Evolutionary conservation across 2,888 invertebrate genomes (phyloP).

Genomic region (Pollenia labialis): DNA sequence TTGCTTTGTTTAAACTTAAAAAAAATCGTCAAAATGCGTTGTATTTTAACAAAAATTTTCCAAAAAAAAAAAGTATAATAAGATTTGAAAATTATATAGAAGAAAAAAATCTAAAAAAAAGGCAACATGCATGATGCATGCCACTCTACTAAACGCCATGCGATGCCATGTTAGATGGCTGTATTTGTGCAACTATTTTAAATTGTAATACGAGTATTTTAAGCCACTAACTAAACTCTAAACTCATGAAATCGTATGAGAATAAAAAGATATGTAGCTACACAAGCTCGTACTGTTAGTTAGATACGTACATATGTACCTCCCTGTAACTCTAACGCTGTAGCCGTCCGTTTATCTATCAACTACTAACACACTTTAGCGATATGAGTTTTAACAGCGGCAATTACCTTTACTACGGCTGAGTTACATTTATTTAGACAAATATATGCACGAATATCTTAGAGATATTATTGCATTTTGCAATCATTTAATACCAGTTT

Average conservation of each 20-base stretch:
- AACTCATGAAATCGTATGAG: slow-evolving; percentile 5
- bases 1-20: neutral
- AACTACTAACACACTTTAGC: slow-evolving; percentile 68
- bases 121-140: slow-evolving; percentile 36
- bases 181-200: slow-evolving; percentile 12
- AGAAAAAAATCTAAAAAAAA: slow-evolving; percentile 4
- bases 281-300: slow-evolving; percentile 19
- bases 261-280: slow-evolving; percentile 26
- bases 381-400: slow-evolving; percentile 15
- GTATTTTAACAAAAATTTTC: neutral
- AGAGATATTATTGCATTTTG: slow-evolving; percentile 68
- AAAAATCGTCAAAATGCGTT: neutral
- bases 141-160: neutral
- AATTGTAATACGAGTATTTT: slow-evolving; percentile 40
- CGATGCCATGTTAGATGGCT: neutral
- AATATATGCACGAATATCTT: neutral
- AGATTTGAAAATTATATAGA: neutral
- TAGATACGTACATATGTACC: neutral
- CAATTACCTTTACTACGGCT: slow-evolving; percentile 40
- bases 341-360: slow-evolving; percentile 22
- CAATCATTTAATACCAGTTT: slow-evolving; percentile 73
- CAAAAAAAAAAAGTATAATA: slow-evolving; percentile 25
- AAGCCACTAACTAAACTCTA: slow-evolving; percentile 48
- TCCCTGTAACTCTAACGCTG: slow-evolving; percentile 13
- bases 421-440: neutral